Conservation (phyloP, 1,140 invertebrate genomes). For the Polypedilum vanderplanki region DNA sequence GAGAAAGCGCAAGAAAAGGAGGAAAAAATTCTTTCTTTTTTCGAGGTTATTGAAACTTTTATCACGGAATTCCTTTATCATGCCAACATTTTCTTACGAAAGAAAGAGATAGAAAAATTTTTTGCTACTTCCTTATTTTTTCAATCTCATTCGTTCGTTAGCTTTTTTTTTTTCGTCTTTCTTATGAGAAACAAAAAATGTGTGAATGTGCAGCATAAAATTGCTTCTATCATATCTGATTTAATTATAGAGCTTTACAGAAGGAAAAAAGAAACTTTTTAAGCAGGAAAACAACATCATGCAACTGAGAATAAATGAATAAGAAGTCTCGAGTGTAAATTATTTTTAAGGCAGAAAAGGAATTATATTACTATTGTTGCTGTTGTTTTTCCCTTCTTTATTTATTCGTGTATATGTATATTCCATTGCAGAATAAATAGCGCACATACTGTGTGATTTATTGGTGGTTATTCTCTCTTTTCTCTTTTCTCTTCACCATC, state of each 20-base stretch:
- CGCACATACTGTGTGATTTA: no score
- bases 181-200: background rate
- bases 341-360: no score
- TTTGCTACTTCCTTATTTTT: background rate
- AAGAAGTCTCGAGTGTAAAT: no score
- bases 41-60: conserved; percentile 8
- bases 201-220: conserved; percentile 12
- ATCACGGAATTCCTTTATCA: conserved; percentile 17
- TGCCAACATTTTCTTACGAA: background rate
- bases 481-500: no score
- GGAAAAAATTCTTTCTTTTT: background rate
- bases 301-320: no score
- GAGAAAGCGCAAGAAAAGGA: background rate
- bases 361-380: no score
- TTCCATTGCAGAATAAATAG: no score
- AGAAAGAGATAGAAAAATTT: background rate
- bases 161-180: background rate
- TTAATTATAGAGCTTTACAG: background rate
- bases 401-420: no score
- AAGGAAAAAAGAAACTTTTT: no score
- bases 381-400: no score
- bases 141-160: background rate
- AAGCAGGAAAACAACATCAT: no score
- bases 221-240: conserved; percentile 18
- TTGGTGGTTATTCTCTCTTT: no score